Conservation (phyloP, 1,140 invertebrate genomes). For the Drosophila watanabei region DNA sequence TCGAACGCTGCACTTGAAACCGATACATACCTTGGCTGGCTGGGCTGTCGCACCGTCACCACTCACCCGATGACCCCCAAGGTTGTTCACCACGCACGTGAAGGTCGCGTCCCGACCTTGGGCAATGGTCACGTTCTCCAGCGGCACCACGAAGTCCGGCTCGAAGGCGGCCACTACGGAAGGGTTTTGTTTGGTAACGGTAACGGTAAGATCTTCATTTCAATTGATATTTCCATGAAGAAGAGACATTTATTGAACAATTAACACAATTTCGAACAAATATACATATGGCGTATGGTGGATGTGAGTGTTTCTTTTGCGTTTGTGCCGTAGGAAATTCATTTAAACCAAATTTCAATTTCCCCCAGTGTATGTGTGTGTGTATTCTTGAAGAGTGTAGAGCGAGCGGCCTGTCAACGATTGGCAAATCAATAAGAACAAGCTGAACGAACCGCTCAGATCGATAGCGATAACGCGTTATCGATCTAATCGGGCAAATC, state of each 20-base stretch:
- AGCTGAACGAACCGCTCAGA: conserved; percentile 39
- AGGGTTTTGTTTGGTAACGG: conserved; percentile 73
- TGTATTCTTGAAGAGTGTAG: not conserved
- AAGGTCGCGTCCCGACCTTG: conserved; percentile 95
- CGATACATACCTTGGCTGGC: conserved; percentile 91
- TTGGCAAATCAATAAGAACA: conserved; percentile 40
- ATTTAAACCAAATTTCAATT: too few species aligned
- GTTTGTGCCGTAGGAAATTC: not conserved
- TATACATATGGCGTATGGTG: conserved; percentile 27
- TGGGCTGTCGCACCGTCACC: conserved; percentile 89
- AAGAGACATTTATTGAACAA: conserved; percentile 76
- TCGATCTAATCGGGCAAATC: conserved; percentile 10
- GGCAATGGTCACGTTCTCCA: conserved; percentile 94
- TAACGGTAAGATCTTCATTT: conserved; percentile 85
- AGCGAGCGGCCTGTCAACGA: conserved; percentile 45
- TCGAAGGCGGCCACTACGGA: conserved; percentile 88
- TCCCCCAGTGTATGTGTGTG: not conserved
- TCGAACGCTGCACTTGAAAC: conserved; percentile 82
- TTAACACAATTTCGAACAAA: conserved; percentile 70
- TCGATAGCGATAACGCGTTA: conserved; percentile 7
- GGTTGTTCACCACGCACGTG: conserved; percentile 95
- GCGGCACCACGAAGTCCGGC: conserved; percentile 93
- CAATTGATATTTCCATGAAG: conserved; percentile 77
- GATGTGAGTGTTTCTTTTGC: not conserved
- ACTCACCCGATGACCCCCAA: conserved; percentile 97